Base-by-base conservation (phyloP, 2,888 invertebrate genomes). In the Ennomos quercinarius region DNA sequence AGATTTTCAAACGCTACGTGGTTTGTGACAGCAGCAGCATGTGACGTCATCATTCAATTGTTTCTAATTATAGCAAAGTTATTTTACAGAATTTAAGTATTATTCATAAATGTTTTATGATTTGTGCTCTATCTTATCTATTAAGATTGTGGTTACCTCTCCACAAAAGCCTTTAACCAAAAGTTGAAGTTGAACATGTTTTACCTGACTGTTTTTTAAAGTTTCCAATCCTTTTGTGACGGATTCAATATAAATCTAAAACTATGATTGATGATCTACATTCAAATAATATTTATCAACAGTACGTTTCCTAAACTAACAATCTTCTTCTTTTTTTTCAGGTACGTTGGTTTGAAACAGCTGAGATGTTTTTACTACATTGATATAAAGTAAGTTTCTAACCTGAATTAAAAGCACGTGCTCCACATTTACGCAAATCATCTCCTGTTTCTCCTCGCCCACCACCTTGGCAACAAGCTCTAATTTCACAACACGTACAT, bases 401-500 rank as follows among this genome's bases (percentile, higher is more conserved):
- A 50, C 39, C 49, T 61, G 57, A 45, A 49, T 53, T 35, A 42
- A 52, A 34, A 41, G 9, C 42, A 50, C 34, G 42, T 53, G 49
- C 46, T 50, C 35, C 37, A 61, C 47, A 57, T 53, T 62, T 61
- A 52, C 50, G 55, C 45, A 56, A 51, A 60, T 41, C 44, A n/a
- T 52, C 59, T 50, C 52, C 44, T 10, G 41, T 61, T 55, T 52
- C 49, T 64, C 65, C 60, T 58, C 55, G 57, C 66, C 71, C 71
- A 71, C 74, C 72, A 59, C 60, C 60, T 80, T 80, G 72, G 74
- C 72, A 75, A 70, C 70, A 59, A 63, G 66, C 63, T 69, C 65
- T 48, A 62, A 66, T 73, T 74, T 69, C 64, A 64, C 61, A 71
- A 76, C 67, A 63, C 67, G 69, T 73, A 66, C 63, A 67, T 27